Percentiles rank a stretch among this genome's conserved stretches.
These are phyloP conservation scores for Lycopodina hypogea DNA, from an alignment of 37 sponge, comb jelly and placozoan genomes.

Conservation along the genomic window DNA sequence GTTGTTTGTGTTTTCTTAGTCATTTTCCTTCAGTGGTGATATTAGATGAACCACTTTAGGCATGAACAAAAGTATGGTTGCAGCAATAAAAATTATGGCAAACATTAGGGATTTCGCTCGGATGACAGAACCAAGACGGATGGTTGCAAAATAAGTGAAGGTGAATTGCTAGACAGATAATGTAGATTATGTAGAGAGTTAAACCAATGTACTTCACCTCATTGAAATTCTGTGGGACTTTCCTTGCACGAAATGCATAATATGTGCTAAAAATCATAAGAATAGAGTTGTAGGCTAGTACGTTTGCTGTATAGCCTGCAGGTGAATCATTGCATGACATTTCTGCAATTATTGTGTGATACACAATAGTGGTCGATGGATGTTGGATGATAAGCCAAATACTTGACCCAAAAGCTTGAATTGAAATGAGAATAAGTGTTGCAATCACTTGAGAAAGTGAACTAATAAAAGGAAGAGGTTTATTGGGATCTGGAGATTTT, in stretches of 20 bases:
- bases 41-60: slow-evolving; percentile 36
- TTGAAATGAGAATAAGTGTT: slow-evolving; percentile 46
- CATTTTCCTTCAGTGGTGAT: background rate
- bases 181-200: slow-evolving; percentile 26
- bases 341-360: slow-evolving; percentile 4
- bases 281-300: slow-evolving; percentile 33
- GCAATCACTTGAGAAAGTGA: slow-evolving; percentile 50
- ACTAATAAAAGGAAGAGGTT: slow-evolving; percentile 5
- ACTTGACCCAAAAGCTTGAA: slow-evolving; percentile 32
- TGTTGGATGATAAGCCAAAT: slow-evolving; percentile 32
- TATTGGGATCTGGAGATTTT: background rate
- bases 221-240: slow-evolving; percentile 66
- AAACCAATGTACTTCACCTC: slow-evolving; percentile 62
- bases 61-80: slow-evolving; percentile 40
- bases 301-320: slow-evolving; percentile 4
- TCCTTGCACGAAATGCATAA: slow-evolving; percentile 55
- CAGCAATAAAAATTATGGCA: slow-evolving; percentile 56
- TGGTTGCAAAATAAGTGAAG: slow-evolving; percentile 46
- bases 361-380: slow-evolving; percentile 6
- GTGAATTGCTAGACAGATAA: slow-evolving; percentile 69
- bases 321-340: slow-evolving; percentile 30
- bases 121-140: slow-evolving; percentile 1
- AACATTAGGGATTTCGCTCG: slow-evolving; percentile 30
- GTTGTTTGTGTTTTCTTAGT: background rate
- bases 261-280: slow-evolving; percentile 48